phyloP scores from a whole-genome alignment of 2,113 vertebrate species.

The Salvelinus namaycush region DNA sequence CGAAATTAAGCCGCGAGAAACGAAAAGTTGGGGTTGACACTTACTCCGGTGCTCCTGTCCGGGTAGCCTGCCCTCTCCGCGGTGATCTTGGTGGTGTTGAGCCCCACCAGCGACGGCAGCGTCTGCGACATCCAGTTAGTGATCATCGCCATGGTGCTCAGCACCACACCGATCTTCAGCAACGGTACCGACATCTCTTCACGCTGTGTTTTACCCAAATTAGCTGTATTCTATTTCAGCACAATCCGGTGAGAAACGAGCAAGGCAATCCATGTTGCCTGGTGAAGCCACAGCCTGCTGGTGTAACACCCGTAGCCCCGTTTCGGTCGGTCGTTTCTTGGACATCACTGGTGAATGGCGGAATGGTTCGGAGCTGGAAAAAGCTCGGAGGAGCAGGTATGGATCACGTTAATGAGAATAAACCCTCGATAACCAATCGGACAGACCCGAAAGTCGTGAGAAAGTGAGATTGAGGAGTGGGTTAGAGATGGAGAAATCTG shows the following conservation, averaged over 20 bases:
- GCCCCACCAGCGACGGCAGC: constrained; percentile 92
- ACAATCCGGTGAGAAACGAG: constrained; percentile 69
- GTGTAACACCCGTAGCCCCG: constrained; percentile 66
- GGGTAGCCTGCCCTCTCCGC: constrained; percentile 86
- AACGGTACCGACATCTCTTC: constrained; percentile 92
- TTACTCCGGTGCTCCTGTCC: constrained; percentile 94
- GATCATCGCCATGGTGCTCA: constrained; percentile 99
- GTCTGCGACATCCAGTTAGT: constrained; percentile 99
- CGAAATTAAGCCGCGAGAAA: background rate
- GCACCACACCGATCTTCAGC: constrained; percentile 96
- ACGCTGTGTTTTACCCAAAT: constrained; percentile 65
- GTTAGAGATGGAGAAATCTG: background rate
- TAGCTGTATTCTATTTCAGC: constrained; percentile 76
- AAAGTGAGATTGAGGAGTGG: background rate
- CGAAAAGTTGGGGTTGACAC: constrained; percentile 55
- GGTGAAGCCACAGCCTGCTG: constrained; percentile 48
- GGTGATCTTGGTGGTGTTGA: constrained; percentile 91
- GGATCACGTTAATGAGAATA: background rate
- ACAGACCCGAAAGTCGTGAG: background rate
- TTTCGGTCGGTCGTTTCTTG: constrained; percentile 58
- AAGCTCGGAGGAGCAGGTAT: background rate
- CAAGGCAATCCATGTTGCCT: constrained; percentile 72
- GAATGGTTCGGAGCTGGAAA: constrained; percentile 21
- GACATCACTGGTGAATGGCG: constrained; percentile 63
- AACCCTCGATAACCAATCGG: constrained; percentile 4